Percentiles rank a stretch among this genome's conserved stretches.
Conservation (phyloP, 2,113 vertebrate species). For the Colinus virginianus region DNA sequence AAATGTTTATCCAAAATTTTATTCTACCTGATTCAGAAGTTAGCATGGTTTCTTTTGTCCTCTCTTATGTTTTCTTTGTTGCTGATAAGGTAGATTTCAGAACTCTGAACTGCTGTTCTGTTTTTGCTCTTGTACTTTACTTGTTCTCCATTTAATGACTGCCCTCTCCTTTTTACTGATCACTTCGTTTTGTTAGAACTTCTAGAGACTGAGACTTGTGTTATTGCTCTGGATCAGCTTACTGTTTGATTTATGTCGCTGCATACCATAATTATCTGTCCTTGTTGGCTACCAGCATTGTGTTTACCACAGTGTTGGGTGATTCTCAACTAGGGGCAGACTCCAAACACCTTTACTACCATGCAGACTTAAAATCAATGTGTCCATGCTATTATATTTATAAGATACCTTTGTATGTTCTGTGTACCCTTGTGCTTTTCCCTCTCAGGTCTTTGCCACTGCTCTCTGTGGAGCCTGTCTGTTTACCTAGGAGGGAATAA, state of each 20-base stretch:
- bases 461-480: background rate
- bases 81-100: background rate
- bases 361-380: background rate
- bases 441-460: background rate
- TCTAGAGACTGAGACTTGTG: background rate
- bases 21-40: background rate
- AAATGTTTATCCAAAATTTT: background rate
- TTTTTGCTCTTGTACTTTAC: background rate
- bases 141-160: background rate
- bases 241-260: background rate
- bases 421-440: background rate
- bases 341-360: background rate
- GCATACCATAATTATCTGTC: background rate
- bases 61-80: background rate
- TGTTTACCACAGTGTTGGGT: background rate
- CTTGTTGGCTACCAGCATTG: background rate
- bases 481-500: background rate
- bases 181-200: background rate
- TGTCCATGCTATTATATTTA: background rate
- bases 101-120: background rate
- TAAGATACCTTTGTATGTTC: background rate
- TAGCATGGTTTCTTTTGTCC: background rate
- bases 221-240: background rate
- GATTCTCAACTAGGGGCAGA: background rate
- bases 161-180: background rate